Evolutionary conservation across 2,797 vertebrate genomes (phyloP).

Genomic region (Adrianichthys oophorus): DNA sequence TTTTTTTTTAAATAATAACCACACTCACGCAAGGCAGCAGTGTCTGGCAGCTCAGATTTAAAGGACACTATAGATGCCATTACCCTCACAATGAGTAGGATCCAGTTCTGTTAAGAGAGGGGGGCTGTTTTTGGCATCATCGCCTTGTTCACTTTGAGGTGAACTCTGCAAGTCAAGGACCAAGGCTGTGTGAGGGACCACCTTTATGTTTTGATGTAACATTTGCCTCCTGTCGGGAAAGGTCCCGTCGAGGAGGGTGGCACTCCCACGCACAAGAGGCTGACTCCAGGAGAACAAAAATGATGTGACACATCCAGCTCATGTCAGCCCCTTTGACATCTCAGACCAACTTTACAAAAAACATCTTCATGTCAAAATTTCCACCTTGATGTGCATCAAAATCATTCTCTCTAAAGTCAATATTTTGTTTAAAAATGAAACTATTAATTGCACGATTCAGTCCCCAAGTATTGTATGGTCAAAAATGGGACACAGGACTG

Average conservation of each 20-base stretch:
- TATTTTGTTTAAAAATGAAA: neutral
- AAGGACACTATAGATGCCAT: too few species aligned
- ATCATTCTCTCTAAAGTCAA: too few species aligned
- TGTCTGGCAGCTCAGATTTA: too few species aligned
- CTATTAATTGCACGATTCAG: conserved; percentile 54
- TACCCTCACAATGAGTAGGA: too few species aligned
- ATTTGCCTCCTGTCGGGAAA: neutral
- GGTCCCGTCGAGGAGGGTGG: neutral
- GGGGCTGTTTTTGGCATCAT: neutral
- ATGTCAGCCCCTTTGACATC: neutral
- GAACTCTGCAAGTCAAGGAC: neutral
- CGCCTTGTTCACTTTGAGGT: neutral
- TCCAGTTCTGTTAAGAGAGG: too few species aligned
- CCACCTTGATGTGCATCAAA: too few species aligned
- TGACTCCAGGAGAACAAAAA: conserved; percentile 3
- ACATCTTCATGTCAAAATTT: too few species aligned
- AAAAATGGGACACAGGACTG: conserved; percentile 48
- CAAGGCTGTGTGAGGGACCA: neutral
- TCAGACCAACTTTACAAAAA: too few species aligned
- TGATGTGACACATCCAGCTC: neutral
- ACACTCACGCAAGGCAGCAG: too few species aligned
- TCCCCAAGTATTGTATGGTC: conserved; percentile 55
- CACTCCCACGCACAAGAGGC: neutral
- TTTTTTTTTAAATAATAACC: too few species aligned
- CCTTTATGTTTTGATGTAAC: neutral